Evolutionary conservation across 2,888 invertebrate species (phyloP).

Genomic region (Rhagium mordax): DNA sequence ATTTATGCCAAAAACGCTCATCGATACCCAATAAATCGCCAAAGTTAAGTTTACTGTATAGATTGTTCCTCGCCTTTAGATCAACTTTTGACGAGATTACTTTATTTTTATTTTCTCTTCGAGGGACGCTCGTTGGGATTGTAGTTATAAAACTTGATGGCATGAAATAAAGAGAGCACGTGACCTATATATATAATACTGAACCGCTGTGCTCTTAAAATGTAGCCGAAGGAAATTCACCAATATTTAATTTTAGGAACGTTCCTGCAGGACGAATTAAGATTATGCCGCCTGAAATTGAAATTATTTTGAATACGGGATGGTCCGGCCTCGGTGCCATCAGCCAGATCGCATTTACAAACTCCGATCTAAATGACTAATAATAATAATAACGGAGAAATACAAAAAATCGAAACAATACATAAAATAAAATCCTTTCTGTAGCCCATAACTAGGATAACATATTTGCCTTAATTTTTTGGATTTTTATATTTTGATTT

Average conservation of each 20-base stretch:
- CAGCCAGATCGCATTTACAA: too few relatives aligned
- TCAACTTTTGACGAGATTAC: constrained; percentile 51
- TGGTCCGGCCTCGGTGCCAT: too few relatives aligned
- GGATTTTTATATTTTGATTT: too few relatives aligned
- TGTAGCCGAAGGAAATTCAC: neutral
- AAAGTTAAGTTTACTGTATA: constrained; percentile 50
- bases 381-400: too few relatives aligned
- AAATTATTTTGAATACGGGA: too few relatives aligned
- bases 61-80: constrained; percentile 32
- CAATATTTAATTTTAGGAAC: neutral
- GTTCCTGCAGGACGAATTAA: neutral
- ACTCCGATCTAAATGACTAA: too few relatives aligned
- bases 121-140: constrained; percentile 45
- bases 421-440: too few relatives aligned
- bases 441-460: too few relatives aligned
- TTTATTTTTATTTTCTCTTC: constrained; percentile 44
- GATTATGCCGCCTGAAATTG: too few relatives aligned
- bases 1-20: constrained; percentile 47
- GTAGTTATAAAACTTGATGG: constrained; percentile 57
- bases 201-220: neutral
- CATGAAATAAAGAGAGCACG: constrained; percentile 60
- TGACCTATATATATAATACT: constrained; percentile 59
- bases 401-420: too few relatives aligned
- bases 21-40: constrained; percentile 48
- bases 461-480: too few relatives aligned